Evolutionary conservation across 2,113 vertebrate genomes (phyloP), one percentile per base, ranked within the genome.

Genomic region (Ia io): DNA sequence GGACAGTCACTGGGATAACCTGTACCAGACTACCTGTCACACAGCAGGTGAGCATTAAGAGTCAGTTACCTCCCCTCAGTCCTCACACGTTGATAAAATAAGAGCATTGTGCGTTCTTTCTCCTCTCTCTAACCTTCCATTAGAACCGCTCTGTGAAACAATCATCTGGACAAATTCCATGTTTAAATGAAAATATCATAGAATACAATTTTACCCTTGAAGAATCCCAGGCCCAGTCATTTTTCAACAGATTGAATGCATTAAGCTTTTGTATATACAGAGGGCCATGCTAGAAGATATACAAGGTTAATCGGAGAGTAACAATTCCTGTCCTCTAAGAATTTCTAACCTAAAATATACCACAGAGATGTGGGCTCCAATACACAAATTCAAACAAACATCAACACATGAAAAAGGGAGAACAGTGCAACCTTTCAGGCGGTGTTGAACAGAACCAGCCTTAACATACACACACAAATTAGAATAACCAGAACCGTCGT

Each of bases 171-270:
- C 1, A 37, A 90, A 93, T 82, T 97, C 94, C 95, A 95, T 78
- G 77, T 96, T 96, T 92, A 95, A 96, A 95, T 95, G 74, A 96
- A 96, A 96, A 78, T 96, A 97, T 95, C 94, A 95, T 69, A 86
- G 90, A 92, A 93, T 92, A 96, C 92, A 95, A 91, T 97, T 96
- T 96, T 96, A 73, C 77, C 82, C 88, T 95, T 97, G 96, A 97
- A 95, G 93, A 95, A 97, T 96, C 71, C 96, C 97, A 97, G 97
- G 84, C 95, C 91, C 5, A 9, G 92, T 92, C 90, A 96, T 88
- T 97, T 96, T 96, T 97, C 95, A 97, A 95, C 96, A 97, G 94
- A 96, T 92, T 97, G 97, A 96, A 97, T 92, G 78, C 97, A 97
- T 97, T 97, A 97, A 97, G 92, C 92, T 95, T 97, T 96, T 97